Conservation (phyloP, 2,888 invertebrate genomes). For the Anoncus sp. region DNA sequence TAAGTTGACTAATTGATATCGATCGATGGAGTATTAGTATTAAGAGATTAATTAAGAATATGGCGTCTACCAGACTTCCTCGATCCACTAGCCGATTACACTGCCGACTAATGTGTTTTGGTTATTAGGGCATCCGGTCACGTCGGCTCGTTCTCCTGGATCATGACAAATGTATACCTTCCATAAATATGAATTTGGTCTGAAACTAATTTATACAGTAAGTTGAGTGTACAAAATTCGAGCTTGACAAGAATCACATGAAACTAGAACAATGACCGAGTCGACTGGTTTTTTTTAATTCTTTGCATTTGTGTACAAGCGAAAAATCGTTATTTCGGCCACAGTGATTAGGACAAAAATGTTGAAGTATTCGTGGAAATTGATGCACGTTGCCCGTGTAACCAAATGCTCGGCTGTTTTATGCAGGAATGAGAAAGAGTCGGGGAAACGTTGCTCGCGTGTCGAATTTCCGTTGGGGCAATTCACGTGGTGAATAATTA, state of each 20-base stretch:
- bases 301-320: too few relatives aligned
- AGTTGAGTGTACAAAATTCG: background rate
- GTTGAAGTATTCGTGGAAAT: background rate
- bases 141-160: conserved; percentile 2
- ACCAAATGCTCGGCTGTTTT: background rate
- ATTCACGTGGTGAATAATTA: conserved; percentile 69
- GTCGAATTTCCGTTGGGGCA: conserved; percentile 61
- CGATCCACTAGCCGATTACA: background rate
- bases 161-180: conserved; percentile 12
- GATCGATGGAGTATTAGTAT: background rate
- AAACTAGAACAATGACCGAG: background rate
- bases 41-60: conserved; percentile 43
- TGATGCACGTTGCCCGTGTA: conserved; percentile 1
- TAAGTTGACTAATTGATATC: conserved; percentile 20
- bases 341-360: background rate
- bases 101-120: background rate
- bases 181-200: conserved; percentile 5
- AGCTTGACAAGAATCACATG: too few relatives aligned
- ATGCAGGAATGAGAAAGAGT: conserved; percentile 25
- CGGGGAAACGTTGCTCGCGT: conserved; percentile 42
- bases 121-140: conserved; percentile 35
- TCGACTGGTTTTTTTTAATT: too few relatives aligned
- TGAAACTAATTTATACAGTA: background rate
- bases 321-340: conserved; percentile 1
- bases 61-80: background rate